These are phyloP conservation scores for Chionoecetes opilio DNA, from an alignment of 1,140 invertebrate genomes.

Conservation along the genomic window DNA sequence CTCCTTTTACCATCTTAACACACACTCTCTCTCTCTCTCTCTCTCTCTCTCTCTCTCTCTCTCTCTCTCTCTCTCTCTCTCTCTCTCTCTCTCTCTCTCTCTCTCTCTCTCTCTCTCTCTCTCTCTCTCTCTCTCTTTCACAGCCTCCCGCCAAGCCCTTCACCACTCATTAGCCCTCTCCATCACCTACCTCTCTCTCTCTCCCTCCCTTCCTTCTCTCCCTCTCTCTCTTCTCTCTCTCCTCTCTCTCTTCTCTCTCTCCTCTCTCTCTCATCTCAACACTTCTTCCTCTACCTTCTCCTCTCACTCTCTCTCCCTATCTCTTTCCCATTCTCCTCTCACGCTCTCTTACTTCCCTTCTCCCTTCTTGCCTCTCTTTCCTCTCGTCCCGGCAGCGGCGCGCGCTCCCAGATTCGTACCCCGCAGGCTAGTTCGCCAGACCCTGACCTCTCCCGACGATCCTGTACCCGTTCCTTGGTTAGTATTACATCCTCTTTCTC, in stretches of 20 bases:
- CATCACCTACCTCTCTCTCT: background rate
- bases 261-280: background rate
- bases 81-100: conserved; percentile 55
- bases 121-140: background rate
- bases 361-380: background rate
- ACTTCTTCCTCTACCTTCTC: background rate
- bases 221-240: background rate
- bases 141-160: background rate
- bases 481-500: no score
- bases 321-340: background rate
- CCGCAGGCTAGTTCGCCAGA: no score
- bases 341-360: background rate
- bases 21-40: background rate
- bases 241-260: background rate
- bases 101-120: conserved; percentile 55
- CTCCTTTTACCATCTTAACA: background rate
- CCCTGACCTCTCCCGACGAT: no score
- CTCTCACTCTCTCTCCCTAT: background rate
- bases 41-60: background rate
- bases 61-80: conserved; percentile 1
- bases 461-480: no score
- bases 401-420: no score
- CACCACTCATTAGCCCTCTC: background rate
- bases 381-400: background rate
- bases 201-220: background rate